Conservation (phyloP, 2,888 invertebrate species). For the Eupeodes latifasciatus region DNA sequence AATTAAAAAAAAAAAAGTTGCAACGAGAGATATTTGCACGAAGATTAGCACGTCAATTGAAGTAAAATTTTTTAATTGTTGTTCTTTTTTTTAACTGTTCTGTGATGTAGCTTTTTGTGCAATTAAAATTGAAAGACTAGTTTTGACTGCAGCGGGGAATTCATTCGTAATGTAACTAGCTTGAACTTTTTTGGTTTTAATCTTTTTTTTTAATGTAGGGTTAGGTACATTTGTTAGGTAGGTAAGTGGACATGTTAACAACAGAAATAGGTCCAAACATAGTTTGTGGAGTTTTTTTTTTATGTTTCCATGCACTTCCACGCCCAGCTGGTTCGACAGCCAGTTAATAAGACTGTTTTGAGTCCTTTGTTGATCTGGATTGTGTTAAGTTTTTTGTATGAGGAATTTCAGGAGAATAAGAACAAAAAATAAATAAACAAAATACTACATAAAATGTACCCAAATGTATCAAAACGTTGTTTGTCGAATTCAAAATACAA, state of each 20-base stretch:
- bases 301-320: not conserved
- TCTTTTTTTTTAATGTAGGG: not conserved
- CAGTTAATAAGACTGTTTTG: not conserved
- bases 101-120: not conserved
- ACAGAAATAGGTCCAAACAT: not conserved
- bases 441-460: no score
- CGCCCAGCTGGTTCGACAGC: not conserved
- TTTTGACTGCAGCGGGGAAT: slow-evolving; percentile 17
- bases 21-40: slow-evolving; percentile 41
- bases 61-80: slow-evolving; percentile 52
- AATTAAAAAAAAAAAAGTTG: not conserved
- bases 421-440: no score
- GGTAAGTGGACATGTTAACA: not conserved
- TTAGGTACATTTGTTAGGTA: not conserved
- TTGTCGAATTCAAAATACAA: no score
- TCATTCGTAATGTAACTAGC: not conserved
- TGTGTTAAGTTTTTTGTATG: not conserved
- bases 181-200: not conserved
- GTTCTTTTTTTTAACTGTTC: not conserved
- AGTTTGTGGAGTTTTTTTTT: not conserved
- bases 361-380: not conserved
- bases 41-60: slow-evolving; percentile 54
- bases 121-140: slow-evolving; percentile 28
- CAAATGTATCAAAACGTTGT: no score
- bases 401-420: not conserved